Evolutionary conservation across 2,888 invertebrate species (phyloP), one percentile per base, ranked within the genome.

Genomic region (Cantharis rufa): DNA sequence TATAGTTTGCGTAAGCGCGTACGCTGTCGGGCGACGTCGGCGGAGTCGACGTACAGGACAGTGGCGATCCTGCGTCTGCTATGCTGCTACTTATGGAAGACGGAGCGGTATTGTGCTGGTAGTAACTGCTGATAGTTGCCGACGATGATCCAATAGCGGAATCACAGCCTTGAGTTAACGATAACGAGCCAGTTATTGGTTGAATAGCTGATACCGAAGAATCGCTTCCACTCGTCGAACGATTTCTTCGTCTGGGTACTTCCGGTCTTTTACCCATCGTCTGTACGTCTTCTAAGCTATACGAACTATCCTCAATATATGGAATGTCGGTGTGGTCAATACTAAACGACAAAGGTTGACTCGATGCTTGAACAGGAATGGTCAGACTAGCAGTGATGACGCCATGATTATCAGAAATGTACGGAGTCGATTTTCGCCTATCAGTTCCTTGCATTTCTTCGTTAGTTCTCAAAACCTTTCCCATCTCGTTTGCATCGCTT

Each of bases 381-480:
- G 94, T 94, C 61, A 96, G 90, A 80, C 94, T 95, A 0, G 95
- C 96, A 0, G 94, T 95, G 83, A 96, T 94, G 74, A 94, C 92
- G 80, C 92, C 92, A 82, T 88, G 88, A 85, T 91, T 90, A 84
- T 91, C 87, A 66, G 86, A 79, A 15, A 89, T 85, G 90, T 90
- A 92, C 82, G 88, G 94, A 83, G 89, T 91, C 82, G 91, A 93
- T 88, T 88, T 91, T 85, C 90, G 89, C 85, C 94, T 89, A 84
- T 79, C 86, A 18, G 82, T 81, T 80, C 75, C 68, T 66, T 74
- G 74, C 28, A 77, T 48, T 69, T 85, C 85, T n/a, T 84, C 84
- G 18, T 83, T 82, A 5, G 80, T 74, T 48, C 84, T 80, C 18
- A 85, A 77, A 13, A 84, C 81, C 63, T 86, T 82, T 15, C 82